Base-by-base conservation (phyloP, 2,113 vertebrate genomes). In the Nothoprocta perdicaria region DNA sequence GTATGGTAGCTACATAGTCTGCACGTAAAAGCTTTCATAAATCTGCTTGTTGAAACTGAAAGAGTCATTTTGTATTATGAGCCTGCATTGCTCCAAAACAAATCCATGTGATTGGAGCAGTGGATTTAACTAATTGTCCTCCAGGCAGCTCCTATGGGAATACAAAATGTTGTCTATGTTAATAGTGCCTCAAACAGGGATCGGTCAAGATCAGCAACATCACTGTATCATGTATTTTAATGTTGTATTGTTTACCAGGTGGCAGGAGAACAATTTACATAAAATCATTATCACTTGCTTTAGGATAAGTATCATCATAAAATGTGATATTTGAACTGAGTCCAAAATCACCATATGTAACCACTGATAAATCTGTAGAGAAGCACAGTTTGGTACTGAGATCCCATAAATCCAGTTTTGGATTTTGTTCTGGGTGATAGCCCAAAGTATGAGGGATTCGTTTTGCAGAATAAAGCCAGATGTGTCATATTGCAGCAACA, bases 41-140 rank as follows among this genome's bases (percentile, higher is more conserved):
- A 96, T 96, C 92, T 95, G 85, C 84, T 93, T 93, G 93, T 93
- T 96, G 90, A 88, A 96, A 96, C 66, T 86, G 92, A 94, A 95
- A 94, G 73, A 94, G 85, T 89, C 87, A 92, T 93, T 95, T 95
- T 96, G 84, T 35, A 86, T 95, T 93, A 95, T 85, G 89, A 92
- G 89, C 63, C 81, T 95, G 92, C 79, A 89, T 91, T 92, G 89
- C 85, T 96, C 69, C 91, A 81, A 92, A 96, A 95, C 95, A 96
- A 95, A 96, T 93, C 87, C 93, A 79, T 74, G 82, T 92, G 91
- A 94, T 91, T 95, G 93, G 92, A 82, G 82, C 21, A 93, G 89
- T 93, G 91, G 95, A 94, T 95, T 96, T 95, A 96, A 95, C 95
- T 96, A 96, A 96, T 95, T 95, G 93, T 89, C 80, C 84, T 95